phyloP scores from a whole-genome alignment of 2,113 vertebrate genomes.

The Rallus limicola region DNA sequence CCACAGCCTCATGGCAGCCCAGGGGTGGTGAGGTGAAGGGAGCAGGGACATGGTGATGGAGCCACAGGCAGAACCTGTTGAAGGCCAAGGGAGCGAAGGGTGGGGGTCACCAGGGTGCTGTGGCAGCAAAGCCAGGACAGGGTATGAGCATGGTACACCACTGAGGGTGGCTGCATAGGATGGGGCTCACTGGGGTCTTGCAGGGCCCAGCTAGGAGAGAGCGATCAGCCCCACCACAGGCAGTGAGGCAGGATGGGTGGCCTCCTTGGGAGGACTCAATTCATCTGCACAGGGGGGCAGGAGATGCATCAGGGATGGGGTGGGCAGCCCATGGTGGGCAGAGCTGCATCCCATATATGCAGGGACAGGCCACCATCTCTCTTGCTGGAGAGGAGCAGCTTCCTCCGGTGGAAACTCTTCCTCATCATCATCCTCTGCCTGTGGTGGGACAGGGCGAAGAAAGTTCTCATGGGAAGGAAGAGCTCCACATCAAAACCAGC shows the following conservation, averaged over 20 bases:
- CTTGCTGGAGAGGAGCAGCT: neutral
- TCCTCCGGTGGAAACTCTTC: neutral
- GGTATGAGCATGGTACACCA: rapidly evolving
- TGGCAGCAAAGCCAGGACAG: neutral
- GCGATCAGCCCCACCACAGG: rapidly evolving
- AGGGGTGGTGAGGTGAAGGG: rapidly evolving
- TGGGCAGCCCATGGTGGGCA: neutral
- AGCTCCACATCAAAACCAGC: neutral
- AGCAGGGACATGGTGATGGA: neutral
- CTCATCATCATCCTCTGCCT: neutral
- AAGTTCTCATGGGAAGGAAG: neutral
- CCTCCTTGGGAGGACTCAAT: neutral
- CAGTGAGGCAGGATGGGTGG: neutral
- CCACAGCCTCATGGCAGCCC: rapidly evolving
- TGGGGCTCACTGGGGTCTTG: rapidly evolving
- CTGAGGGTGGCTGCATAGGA: rapidly evolving
- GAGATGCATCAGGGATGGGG: rapidly evolving
- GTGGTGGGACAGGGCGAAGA: no score
- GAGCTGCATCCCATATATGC: neutral
- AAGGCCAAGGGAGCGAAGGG: neutral
- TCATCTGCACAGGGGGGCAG: neutral
- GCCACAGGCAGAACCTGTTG: neutral
- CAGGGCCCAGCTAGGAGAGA: neutral
- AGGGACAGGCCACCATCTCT: neutral
- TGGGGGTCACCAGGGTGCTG: neutral